Conservation (phyloP, 2,113 vertebrate species). For the Gobio gobio region DNA sequence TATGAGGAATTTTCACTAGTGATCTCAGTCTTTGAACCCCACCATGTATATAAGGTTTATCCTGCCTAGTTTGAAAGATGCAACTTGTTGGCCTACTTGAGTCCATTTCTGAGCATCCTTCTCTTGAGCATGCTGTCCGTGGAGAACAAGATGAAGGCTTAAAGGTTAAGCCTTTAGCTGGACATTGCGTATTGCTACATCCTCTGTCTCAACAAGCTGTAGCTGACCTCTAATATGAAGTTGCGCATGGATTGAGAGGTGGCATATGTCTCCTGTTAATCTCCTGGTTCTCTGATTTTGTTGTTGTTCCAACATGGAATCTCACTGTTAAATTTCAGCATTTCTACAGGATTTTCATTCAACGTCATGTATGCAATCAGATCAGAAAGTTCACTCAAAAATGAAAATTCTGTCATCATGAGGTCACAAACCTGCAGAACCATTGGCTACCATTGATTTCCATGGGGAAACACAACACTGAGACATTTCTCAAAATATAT, state of each 20-base stretch:
- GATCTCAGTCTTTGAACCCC: not conserved
- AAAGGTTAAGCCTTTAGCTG: slow-evolving; percentile 11
- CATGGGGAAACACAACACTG: not conserved
- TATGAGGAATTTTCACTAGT: not conserved
- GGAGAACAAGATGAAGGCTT: not conserved
- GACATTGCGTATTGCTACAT: not conserved
- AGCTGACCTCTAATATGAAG: not conserved
- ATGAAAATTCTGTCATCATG: not conserved
- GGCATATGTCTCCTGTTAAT: not conserved
- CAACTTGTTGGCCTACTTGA: not conserved
- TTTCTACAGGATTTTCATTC: not conserved
- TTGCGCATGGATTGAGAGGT: not conserved
- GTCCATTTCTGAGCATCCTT: not conserved
- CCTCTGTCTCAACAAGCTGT: not conserved
- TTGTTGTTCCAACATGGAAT: not conserved
- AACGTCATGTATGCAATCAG: not conserved
- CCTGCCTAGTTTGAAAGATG: not conserved
- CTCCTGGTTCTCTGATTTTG: not conserved
- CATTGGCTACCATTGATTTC: not conserved
- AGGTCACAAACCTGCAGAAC: not conserved
- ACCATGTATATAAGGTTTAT: not conserved
- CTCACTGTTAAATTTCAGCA: not conserved
- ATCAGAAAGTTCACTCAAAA: not conserved
- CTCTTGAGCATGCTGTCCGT: not conserved
- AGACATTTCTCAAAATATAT: not conserved